A percentile compares a stretch with the other conserved stretches of the same genome.
Conservation (phyloP, 2,888 invertebrate species). For the Chymomyza amoena region DNA sequence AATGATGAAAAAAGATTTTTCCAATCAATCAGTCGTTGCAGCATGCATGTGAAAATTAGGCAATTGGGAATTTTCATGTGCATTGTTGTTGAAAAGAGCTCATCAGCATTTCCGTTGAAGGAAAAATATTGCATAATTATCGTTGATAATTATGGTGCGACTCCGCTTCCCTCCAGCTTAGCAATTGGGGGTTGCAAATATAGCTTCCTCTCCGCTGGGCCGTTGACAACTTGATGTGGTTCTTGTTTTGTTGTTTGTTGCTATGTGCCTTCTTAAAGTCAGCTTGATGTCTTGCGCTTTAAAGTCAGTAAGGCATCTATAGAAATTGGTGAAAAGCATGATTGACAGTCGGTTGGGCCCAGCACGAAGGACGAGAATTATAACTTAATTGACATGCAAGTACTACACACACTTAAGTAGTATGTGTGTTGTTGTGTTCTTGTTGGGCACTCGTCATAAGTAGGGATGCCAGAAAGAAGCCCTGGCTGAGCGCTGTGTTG, state of each 20-base stretch:
- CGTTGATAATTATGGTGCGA: slow-evolving; percentile 57
- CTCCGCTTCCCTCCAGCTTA: slow-evolving; percentile 2
- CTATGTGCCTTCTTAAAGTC: slow-evolving; percentile 57
- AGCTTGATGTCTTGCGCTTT: slow-evolving; percentile 49
- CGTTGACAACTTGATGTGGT: slow-evolving; percentile 63
- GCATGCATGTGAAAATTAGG: slow-evolving; percentile 63
- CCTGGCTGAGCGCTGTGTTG: not conserved
- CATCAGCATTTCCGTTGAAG: slow-evolving; percentile 11
- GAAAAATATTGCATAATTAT: slow-evolving; percentile 67
- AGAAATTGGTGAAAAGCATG: slow-evolving; percentile 50
- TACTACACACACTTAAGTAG: not conserved
- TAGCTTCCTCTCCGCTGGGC: slow-evolving; percentile 24
- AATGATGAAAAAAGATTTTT: slow-evolving; percentile 34
- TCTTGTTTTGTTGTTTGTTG: slow-evolving; percentile 21
- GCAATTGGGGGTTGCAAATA: not conserved
- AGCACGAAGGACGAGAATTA: slow-evolving; percentile 66
- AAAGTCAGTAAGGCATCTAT: slow-evolving; percentile 62
- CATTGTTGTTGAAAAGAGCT: slow-evolving; percentile 34
- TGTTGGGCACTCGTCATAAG: slow-evolving; percentile 2
- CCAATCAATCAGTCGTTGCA: slow-evolving; percentile 68
- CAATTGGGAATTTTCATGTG: slow-evolving; percentile 57
- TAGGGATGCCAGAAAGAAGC: not conserved
- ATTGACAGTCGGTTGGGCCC: slow-evolving; percentile 64
- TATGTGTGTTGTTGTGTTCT: not conserved
- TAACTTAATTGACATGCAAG: slow-evolving; percentile 69